Evolutionary conservation across 2,888 invertebrate species (phyloP).

Genomic region (Neoaliturus tenellus): DNA sequence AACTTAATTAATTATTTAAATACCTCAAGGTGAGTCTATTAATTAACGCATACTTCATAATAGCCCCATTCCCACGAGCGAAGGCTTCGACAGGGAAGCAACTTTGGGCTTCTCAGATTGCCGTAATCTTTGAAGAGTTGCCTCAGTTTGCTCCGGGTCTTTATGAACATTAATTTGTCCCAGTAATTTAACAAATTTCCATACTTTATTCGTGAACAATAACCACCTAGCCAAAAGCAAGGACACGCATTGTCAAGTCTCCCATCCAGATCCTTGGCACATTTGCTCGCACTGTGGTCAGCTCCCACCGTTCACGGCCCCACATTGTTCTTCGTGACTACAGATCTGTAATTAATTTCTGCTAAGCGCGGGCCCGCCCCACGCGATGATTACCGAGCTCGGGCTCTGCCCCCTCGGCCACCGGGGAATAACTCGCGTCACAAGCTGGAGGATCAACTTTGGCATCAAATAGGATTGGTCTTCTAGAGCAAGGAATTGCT

Average conservation of each 20-base stretch:
- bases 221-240: too few species aligned
- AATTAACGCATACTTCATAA: not conserved
- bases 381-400: not conserved
- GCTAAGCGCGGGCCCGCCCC: not conserved
- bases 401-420: not conserved
- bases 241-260: not conserved
- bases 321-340: not conserved
- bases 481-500: too few species aligned
- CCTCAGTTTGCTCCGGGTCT: too few species aligned
- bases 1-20: not conserved
- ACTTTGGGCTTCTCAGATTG: not conserved
- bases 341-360: conserved; percentile 10
- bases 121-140: not conserved
- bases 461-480: too few species aligned
- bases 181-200: too few species aligned
- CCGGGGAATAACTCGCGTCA: not conserved
- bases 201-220: too few species aligned
- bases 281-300: not conserved
- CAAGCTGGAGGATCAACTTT: not conserved
- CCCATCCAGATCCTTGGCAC: not conserved
- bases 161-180: not conserved
- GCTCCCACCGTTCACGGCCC: not conserved
- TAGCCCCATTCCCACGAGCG: not conserved
- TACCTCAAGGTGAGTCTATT: not conserved
- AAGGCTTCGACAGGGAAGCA: not conserved